Conservation (phyloP, 37 sponge, comb jelly and placozoan genomes). For the Cladorhizidae sp. region DNA sequence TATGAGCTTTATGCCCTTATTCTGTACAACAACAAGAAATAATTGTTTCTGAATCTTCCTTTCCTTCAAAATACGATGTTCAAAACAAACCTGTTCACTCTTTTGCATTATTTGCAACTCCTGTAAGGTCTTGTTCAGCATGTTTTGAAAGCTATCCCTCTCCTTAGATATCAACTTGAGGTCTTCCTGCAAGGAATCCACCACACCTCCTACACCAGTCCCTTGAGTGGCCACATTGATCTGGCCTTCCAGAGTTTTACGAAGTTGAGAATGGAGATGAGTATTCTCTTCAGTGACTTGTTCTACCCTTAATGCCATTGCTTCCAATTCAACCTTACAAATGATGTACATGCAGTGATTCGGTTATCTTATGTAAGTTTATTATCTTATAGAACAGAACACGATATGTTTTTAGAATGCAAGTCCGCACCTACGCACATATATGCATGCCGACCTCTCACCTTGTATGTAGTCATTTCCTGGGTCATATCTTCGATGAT, state of each 20-base stretch:
- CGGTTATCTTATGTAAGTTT: too few species aligned
- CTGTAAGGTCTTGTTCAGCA: conserved; percentile 37
- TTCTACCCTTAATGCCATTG: conserved; percentile 33
- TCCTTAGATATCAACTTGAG: conserved; percentile 44
- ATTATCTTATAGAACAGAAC: too few species aligned
- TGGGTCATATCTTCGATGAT: conserved; percentile 48
- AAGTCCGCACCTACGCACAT: background rate
- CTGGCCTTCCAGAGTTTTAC: conserved; percentile 44
- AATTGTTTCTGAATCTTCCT: background rate
- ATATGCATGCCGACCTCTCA: background rate
- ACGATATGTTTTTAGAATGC: background rate
- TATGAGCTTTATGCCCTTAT: conserved; percentile 15
- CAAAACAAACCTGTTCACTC: conserved; percentile 29
- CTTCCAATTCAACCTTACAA: conserved; percentile 51
- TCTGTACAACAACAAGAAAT: background rate
- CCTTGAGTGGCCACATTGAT: background rate
- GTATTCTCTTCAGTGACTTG: conserved; percentile 65
- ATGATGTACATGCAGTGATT: too few species aligned
- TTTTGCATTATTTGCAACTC: conserved; percentile 53
- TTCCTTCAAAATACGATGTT: background rate
- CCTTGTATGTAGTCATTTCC: conserved; percentile 59
- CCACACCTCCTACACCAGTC: background rate
- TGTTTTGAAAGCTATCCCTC: conserved; percentile 52
- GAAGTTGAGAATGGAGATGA: conserved; percentile 33
- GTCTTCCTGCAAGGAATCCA: conserved; percentile 33